Base-by-base conservation (phyloP, 2,797 vertebrate genomes). In the Margarornis squamiger region DNA sequence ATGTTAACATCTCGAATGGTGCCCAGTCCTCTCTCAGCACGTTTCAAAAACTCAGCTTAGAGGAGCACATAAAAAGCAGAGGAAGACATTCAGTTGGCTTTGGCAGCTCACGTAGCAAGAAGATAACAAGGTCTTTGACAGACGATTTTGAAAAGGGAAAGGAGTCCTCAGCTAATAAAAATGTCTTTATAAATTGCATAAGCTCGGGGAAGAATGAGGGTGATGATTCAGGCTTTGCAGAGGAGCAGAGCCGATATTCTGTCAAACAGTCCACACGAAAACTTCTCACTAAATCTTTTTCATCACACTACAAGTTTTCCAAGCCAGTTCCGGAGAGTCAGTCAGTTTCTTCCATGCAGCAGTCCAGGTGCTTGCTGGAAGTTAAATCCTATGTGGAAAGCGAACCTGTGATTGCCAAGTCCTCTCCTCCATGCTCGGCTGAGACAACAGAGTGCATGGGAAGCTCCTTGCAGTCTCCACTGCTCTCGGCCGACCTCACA, bases 101-200 rank as follows among this genome's bases (percentile, higher is more conserved):
- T 24, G 98, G 98, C 62, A 98, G 98, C 91, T 98, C 99, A 38
- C 98, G 97, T 79, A 98, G 97, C 87, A 99, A 99, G 98, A 99
- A 99, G 97, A 99, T 99, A 96, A 98, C 99, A 2, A 98, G 99
- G 58, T 99, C 99, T 57, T 97, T 99, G 97, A 99, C 99, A 0
- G 99, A 99, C 5, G 98, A 99, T 96, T 99, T 99, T 83, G 99
- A 99, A 52, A 99, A 99, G 93, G 98, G 96, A 51, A 98, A 98
- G 88, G 98, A 98, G 26, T 55, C 96, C 7, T 97, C 98, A 1
- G 92, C 97, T 96, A 99, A 99, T 96, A 99, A 99, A 83, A 99
- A 98, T 23, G 98, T 99, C 57, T 99, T 99, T 68, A 99, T 99
- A 91, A 99, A 99, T 94, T 99, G 99, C 95, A 99, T 99, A 95